Conservation (phyloP, 53 echinoderm and acorn worm species). For the Holothuria scabra region DNA sequence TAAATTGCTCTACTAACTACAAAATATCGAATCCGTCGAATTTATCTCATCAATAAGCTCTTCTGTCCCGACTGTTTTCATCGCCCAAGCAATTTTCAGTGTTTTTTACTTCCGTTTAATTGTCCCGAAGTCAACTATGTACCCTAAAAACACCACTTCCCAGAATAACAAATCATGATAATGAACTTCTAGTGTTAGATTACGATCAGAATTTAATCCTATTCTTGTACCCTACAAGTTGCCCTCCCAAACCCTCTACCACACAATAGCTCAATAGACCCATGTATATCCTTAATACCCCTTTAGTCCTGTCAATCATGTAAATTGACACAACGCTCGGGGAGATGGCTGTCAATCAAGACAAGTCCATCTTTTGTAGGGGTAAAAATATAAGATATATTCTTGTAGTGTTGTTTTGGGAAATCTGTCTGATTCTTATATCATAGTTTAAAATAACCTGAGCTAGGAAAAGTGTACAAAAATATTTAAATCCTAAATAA, state of each 20-base stretch:
- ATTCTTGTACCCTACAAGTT: slow-evolving; percentile 33
- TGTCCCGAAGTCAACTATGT: too few relatives aligned
- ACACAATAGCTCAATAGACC: slow-evolving; percentile 47
- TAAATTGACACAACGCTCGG: slow-evolving; percentile 53
- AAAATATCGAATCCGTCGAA: too few relatives aligned
- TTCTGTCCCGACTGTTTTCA: too few relatives aligned
- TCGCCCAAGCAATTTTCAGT: too few relatives aligned
- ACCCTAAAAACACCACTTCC: slow-evolving; percentile 2
- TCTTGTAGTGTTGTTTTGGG: too few relatives aligned
- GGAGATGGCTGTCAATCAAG: slow-evolving; percentile 55
- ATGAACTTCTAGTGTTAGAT: slow-evolving; percentile 38
- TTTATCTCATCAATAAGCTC: too few relatives aligned
- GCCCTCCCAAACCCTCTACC: slow-evolving; percentile 31
- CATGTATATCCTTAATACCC: slow-evolving; percentile 37
- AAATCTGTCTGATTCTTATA: too few relatives aligned
- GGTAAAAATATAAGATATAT: background rate
- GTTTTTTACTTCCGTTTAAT: too few relatives aligned
- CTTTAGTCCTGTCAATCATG: slow-evolving; percentile 58
- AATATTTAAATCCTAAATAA: too few relatives aligned
- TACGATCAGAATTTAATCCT: slow-evolving; percentile 31
- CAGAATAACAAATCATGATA: slow-evolving; percentile 26
- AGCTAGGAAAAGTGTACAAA: too few relatives aligned
- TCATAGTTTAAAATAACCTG: too few relatives aligned
- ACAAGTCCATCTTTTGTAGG: slow-evolving; percentile 6
- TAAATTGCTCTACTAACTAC: too few relatives aligned